Percentiles rank a stretch among this genome's conserved stretches.
phyloP scores from a whole-genome alignment of 2,888 invertebrate species.

The Cantharis nigra region DNA sequence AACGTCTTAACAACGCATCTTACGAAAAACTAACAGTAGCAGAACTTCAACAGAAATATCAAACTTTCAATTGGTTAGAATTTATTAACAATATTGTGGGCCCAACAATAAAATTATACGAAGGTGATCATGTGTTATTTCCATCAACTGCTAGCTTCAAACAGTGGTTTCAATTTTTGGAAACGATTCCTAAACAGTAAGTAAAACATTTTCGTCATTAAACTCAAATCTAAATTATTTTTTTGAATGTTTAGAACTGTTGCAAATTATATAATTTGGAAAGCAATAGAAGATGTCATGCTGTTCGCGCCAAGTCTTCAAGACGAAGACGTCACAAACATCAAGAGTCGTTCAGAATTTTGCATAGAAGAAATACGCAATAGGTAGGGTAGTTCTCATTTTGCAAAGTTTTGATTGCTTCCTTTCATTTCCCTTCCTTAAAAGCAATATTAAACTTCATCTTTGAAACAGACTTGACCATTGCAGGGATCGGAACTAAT shows the following conservation, averaged over 20 bases:
- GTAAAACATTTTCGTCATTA: background rate
- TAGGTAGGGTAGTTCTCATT: background rate
- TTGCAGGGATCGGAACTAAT: too few species aligned
- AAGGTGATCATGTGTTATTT: conserved; percentile 37
- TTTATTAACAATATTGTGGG: conserved; percentile 40
- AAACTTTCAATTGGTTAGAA: conserved; percentile 40
- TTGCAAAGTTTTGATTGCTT: too few species aligned
- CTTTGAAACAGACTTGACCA: too few species aligned
- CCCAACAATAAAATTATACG: conserved; percentile 30
- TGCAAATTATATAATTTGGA: conserved; percentile 45
- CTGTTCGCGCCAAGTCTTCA: conserved; percentile 33
- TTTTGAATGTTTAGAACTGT: conserved; percentile 33
- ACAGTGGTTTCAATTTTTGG: conserved; percentile 38
- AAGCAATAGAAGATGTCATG: conserved; percentile 37
- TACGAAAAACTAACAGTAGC: conserved; percentile 27
- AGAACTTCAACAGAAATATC: conserved; percentile 33
- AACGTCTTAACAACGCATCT: background rate
- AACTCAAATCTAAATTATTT: background rate
- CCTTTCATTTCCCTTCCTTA: too few species aligned
- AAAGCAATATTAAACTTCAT: too few species aligned
- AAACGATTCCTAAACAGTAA: conserved; percentile 41
- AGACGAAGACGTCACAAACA: background rate
- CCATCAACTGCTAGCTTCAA: conserved; percentile 35
- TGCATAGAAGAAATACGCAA: conserved; percentile 15
- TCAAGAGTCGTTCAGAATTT: conserved; percentile 6